Percentiles rank a stretch among this genome's conserved stretches.
Evolutionary conservation across 2,888 invertebrate species (phyloP).

Genomic region (Chelonus formosanus): DNA sequence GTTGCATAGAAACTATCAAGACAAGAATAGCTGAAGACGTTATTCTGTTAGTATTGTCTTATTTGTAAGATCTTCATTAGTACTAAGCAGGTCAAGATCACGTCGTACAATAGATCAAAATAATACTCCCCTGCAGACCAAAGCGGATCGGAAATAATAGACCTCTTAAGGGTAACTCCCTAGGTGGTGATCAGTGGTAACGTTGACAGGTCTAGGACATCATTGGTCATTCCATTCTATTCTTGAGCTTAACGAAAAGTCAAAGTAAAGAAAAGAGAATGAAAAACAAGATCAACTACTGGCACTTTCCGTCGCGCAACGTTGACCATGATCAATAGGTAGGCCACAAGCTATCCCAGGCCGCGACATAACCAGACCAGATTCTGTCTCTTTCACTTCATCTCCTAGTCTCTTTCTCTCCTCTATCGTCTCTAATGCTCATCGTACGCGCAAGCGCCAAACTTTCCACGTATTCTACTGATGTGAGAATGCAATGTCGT

Average conservation of each 20-base stretch:
- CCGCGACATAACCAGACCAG: slow-evolving; percentile 48
- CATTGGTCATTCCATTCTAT: slow-evolving; percentile 1
- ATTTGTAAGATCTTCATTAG: neutral
- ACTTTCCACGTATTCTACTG: slow-evolving; percentile 35
- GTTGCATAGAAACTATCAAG: no score
- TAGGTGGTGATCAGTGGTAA: slow-evolving; percentile 9
- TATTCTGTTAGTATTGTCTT: no score
- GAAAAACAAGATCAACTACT: slow-evolving; percentile 16
- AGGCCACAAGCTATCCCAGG: slow-evolving; percentile 57
- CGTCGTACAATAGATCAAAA: neutral
- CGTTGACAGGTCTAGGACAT: slow-evolving; percentile 4
- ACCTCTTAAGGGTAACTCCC: slow-evolving; percentile 5
- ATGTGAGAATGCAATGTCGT: slow-evolving; percentile 24
- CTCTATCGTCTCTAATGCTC: slow-evolving; percentile 36
- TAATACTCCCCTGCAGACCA: neutral
- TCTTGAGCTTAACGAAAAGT: no score
- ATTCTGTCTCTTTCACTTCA: slow-evolving; percentile 30
- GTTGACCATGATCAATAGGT: slow-evolving; percentile 61
- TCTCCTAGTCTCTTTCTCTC: slow-evolving; percentile 14
- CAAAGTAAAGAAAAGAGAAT: slow-evolving; percentile 4
- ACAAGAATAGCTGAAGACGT: no score
- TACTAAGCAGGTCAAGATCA: neutral
- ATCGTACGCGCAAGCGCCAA: slow-evolving; percentile 56
- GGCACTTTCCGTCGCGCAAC: slow-evolving; percentile 51
- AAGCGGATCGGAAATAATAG: slow-evolving; percentile 6